Percentiles rank a stretch among this genome's conserved stretches.
Evolutionary conservation across 1,140 invertebrate genomes (phyloP).

Genomic region (Habropoda laboriosa): DNA sequence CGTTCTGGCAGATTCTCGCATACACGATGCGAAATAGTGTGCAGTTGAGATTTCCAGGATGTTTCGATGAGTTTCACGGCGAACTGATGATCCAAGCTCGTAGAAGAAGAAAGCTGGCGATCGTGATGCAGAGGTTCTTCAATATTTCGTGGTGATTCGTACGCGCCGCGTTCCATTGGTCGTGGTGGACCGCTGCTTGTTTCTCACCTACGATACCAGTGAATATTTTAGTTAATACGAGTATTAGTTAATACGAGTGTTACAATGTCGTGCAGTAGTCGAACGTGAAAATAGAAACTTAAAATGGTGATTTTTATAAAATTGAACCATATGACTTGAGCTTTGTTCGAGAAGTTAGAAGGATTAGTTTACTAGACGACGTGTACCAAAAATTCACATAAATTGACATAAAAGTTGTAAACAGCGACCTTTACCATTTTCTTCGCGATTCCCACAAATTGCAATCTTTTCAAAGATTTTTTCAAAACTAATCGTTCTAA

Average conservation of each 20-base stretch:
- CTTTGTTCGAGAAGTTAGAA: no score
- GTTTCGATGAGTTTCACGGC: conserved; percentile 3
- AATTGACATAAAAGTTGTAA: no score
- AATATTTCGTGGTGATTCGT: conserved; percentile 48
- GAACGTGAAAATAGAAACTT: no score
- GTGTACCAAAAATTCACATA: no score
- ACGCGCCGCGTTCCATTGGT: conserved; percentile 76
- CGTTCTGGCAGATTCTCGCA: not conserved
- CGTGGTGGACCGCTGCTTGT: conserved; percentile 79
- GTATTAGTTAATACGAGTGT: not conserved
- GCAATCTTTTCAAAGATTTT: no score
- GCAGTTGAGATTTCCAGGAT: not conserved
- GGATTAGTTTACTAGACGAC: no score
- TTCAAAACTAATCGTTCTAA: no score
- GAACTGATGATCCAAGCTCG: conserved; percentile 24
- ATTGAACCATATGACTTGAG: no score
- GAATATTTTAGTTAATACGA: not conserved
- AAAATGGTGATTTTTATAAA: no score
- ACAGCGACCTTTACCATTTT: no score
- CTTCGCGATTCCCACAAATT: no score
- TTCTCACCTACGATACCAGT: conserved; percentile 71
- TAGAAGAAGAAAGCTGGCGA: conserved; percentile 28
- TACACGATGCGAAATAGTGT: not conserved
- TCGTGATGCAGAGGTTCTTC: conserved; percentile 15
- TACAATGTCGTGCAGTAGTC: no score